Conservation (phyloP, 2,888 invertebrate species). For the Tachina fera region DNA sequence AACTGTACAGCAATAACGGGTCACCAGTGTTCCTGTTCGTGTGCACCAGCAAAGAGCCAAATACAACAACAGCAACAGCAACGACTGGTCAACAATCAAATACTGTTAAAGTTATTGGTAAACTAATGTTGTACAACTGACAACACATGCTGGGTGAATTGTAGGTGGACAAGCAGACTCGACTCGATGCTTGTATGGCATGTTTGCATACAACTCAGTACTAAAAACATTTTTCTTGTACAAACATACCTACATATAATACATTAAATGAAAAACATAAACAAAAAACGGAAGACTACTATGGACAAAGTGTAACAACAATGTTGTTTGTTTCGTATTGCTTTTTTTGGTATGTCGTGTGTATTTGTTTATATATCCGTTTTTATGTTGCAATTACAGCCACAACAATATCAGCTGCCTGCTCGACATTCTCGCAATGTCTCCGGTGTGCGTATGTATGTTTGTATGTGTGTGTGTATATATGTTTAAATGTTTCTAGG, state of each 20-base stretch:
- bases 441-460: slow-evolving; percentile 28
- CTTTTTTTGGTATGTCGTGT: slow-evolving; percentile 12
- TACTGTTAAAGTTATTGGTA: slow-evolving; percentile 64
- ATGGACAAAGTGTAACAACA: slow-evolving; percentile 31
- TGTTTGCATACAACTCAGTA: slow-evolving; percentile 58
- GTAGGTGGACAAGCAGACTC: slow-evolving; percentile 15
- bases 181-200: slow-evolving; percentile 46
- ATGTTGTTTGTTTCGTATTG: slow-evolving; percentile 31
- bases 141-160: slow-evolving; percentile 65
- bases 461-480: slow-evolving; percentile 18
- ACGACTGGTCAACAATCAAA: slow-evolving; percentile 52
- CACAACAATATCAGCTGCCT: slow-evolving; percentile 71
- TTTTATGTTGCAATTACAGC: slow-evolving; percentile 72
- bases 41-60: slow-evolving; percentile 59
- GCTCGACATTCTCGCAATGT: slow-evolving; percentile 55
- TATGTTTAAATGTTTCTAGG: slow-evolving; percentile 33
- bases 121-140: slow-evolving; percentile 70
- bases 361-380: slow-evolving; percentile 67
- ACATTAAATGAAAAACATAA: neutral
- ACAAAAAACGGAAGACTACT: slow-evolving; percentile 1
- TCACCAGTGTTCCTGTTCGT: slow-evolving; percentile 60
- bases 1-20: slow-evolving; percentile 62
- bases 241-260: neutral
- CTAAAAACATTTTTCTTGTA: slow-evolving; percentile 25
- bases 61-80: slow-evolving; percentile 8